phyloP scores from a whole-genome alignment of 2,797 vertebrate genomes.

The Liasis olivaceus region DNA sequence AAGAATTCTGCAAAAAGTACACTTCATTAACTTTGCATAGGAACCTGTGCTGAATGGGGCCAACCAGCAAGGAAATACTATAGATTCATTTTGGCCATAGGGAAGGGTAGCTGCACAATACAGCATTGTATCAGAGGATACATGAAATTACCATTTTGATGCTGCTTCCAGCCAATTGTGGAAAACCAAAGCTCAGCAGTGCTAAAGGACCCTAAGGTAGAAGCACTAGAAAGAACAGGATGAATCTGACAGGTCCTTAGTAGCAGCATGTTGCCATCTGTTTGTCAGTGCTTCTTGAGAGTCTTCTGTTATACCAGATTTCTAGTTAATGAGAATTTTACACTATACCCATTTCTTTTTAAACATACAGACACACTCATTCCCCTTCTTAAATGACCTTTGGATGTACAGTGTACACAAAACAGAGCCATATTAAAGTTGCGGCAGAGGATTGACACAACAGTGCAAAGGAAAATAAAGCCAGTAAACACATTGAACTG shows the following conservation, averaged over 20 bases:
- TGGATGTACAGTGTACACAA: constrained; percentile 13
- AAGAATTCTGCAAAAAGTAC: background rate
- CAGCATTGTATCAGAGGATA: background rate
- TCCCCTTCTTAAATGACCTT: background rate
- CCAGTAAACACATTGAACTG: background rate
- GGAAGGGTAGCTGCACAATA: background rate
- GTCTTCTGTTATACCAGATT: constrained; percentile 8
- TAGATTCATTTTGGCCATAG: background rate
- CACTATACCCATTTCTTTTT: background rate
- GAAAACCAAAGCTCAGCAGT: background rate
- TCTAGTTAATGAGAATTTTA: background rate
- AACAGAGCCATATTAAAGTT: constrained; percentile 20
- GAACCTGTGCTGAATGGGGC: background rate
- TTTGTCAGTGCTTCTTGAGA: background rate
- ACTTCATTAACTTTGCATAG: background rate
- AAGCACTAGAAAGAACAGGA: background rate
- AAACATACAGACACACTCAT: background rate
- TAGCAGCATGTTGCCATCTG: background rate
- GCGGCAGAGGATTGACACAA: background rate
- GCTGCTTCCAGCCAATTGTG: background rate
- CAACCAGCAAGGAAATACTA: background rate
- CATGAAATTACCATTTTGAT: background rate
- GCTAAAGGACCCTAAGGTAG: background rate
- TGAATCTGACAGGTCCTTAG: background rate
- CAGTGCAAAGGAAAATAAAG: background rate